Percentiles rank a stretch among this genome's conserved stretches.
These are phyloP conservation scores for Macaria liturata DNA, from an alignment of 2,888 invertebrate species.

Conservation along the genomic window DNA sequence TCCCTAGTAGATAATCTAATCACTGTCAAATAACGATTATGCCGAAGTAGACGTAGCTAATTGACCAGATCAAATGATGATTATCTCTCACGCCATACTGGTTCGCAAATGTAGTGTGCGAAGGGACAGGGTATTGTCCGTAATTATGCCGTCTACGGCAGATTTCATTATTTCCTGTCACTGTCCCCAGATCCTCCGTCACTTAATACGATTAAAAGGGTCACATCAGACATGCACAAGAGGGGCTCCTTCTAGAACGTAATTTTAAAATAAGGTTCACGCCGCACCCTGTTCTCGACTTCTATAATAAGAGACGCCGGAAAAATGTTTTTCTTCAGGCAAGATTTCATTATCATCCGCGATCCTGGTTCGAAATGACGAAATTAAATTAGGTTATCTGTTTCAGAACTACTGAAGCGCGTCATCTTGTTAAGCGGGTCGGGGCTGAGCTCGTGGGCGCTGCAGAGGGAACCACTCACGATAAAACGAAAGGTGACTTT, in stretches of 20 bases:
- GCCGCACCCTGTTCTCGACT: slow-evolving; percentile 41
- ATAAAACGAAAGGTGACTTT: slow-evolving; percentile 86
- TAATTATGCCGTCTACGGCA: slow-evolving; percentile 62
- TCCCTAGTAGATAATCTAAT: no score
- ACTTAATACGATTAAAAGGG: slow-evolving; percentile 69
- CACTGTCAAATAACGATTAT: no score
- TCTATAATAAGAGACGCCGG: slow-evolving; percentile 33
- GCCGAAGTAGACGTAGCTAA: no score
- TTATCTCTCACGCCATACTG: background rate
- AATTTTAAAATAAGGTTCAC: slow-evolving; percentile 54
- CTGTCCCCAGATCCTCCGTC: slow-evolving; percentile 58
- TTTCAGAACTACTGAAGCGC: slow-evolving; percentile 93
- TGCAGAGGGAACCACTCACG: slow-evolving; percentile 92
- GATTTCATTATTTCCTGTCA: slow-evolving; percentile 68
- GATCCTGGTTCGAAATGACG: slow-evolving; percentile 60
- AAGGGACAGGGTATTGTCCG: slow-evolving; percentile 55
- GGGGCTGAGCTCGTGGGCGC: slow-evolving; percentile 95
- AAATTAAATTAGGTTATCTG: slow-evolving; percentile 73
- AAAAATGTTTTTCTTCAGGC: slow-evolving; percentile 52
- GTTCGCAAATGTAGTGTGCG: slow-evolving; percentile 7
- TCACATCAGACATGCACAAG: slow-evolving; percentile 56
- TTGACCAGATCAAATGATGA: background rate
- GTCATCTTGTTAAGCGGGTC: slow-evolving; percentile 95
- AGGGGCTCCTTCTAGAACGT: slow-evolving; percentile 45
- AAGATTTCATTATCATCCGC: slow-evolving; percentile 56